Percentiles rank a stretch among this genome's conserved stretches.
phyloP scores from a whole-genome alignment of 2,888 invertebrate genomes.

The Galerucella calmariensis region DNA sequence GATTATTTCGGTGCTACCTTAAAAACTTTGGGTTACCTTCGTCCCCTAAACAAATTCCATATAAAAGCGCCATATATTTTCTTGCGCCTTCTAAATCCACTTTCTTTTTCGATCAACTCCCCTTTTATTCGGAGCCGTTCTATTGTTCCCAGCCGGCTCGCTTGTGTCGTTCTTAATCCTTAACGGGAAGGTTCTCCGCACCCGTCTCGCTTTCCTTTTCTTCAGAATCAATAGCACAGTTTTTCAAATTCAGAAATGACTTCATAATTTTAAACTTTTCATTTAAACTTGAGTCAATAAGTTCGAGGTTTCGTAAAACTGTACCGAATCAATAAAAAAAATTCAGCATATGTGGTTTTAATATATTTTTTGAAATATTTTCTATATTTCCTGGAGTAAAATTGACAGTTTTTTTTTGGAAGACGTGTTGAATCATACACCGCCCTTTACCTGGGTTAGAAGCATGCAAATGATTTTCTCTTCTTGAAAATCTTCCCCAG shows the following conservation, averaged over 20 bases:
- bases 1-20: background rate
- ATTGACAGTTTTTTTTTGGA: constrained; percentile 7
- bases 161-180: constrained; percentile 48
- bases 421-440: background rate
- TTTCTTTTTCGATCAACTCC: constrained; percentile 58
- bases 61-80: constrained; percentile 54
- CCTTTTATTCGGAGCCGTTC: constrained; percentile 49
- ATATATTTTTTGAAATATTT: background rate
- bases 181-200: constrained; percentile 30
- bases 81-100: constrained; percentile 54
- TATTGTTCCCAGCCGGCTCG: constrained; percentile 48
- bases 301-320: too few relatives aligned
- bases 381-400: background rate
- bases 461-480: constrained; percentile 1
- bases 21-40: background rate
- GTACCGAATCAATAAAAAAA: background rate
- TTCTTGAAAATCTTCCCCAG: background rate
- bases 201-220: constrained; percentile 15
- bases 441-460: background rate
- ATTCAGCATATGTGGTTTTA: background rate
- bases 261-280: background rate
- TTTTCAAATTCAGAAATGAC: background rate
- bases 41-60: constrained; percentile 47
- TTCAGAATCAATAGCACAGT: constrained; percentile 5
- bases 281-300: background rate